Percentiles rank a stretch among this genome's conserved stretches.
Evolutionary conservation across 2,888 invertebrate genomes (phyloP).

Genomic region (Apoderus coryli): DNA sequence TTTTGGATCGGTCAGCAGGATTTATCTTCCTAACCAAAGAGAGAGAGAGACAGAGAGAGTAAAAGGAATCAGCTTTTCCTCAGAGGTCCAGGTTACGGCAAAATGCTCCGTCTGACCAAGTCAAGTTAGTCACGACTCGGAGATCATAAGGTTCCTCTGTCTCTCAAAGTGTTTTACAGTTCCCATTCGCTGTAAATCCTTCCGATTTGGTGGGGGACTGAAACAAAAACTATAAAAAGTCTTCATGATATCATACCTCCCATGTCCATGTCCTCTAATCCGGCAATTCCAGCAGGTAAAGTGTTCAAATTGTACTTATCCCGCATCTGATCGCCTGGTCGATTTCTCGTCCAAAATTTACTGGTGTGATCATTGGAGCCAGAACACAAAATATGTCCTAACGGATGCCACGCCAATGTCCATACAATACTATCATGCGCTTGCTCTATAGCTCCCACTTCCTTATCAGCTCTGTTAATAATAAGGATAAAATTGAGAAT

Average conservation of each 20-base stretch:
- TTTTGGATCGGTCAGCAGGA: too few relatives aligned
- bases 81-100: too few relatives aligned
- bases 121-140: too few relatives aligned
- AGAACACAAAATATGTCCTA: constrained; percentile 96
- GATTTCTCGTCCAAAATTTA: constrained; percentile 98
- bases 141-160: too few relatives aligned
- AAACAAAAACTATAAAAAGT: background rate
- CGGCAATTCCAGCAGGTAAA: constrained; percentile 66
- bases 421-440: constrained; percentile 99
- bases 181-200: too few relatives aligned
- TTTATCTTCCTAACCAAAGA: too few relatives aligned
- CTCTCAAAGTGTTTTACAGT: too few relatives aligned
- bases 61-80: too few relatives aligned
- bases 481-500: too few relatives aligned
- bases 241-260: constrained; percentile 30
- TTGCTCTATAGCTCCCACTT: constrained; percentile 94
- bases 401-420: constrained; percentile 98
- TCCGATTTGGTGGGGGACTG: too few relatives aligned
- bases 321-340: constrained; percentile 95
- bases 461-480: constrained; percentile 81
- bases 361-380: constrained; percentile 99
- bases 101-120: too few relatives aligned
- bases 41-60: too few relatives aligned
- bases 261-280: constrained; percentile 54
- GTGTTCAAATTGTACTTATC: constrained; percentile 96